Evolutionary conservation across 2,113 vertebrate genomes (phyloP).

Genomic region (Phoenicopterus ruber): DNA sequence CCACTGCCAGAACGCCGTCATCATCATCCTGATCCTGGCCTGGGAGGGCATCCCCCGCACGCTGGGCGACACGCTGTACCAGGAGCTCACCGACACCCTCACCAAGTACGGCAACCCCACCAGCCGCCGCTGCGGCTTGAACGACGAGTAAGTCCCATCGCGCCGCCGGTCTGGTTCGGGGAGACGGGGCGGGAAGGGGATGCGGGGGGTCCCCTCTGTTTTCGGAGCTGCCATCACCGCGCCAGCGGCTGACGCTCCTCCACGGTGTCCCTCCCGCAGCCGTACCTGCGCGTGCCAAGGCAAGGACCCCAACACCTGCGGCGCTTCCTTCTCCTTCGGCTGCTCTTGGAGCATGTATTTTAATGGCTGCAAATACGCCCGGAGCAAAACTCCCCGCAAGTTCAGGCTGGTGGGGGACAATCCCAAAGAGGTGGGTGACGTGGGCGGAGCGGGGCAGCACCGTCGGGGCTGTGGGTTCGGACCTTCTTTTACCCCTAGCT

Average conservation of each 20-base stretch:
- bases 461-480: accelerated
- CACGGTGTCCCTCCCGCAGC: constrained; percentile 62
- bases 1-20: constrained; percentile 90
- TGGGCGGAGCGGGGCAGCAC: accelerated
- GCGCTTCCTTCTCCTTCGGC: constrained; percentile 97
- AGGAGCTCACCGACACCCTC: constrained; percentile 86
- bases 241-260: not conserved
- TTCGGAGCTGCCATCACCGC: accelerated
- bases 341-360: constrained; percentile 99
- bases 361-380: constrained; percentile 97
- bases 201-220: accelerated
- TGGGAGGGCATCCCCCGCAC: constrained; percentile 92
- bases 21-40: constrained; percentile 94
- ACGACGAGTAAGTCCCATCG: constrained; percentile 85
- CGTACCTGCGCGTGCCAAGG: constrained; percentile 98
- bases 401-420: constrained; percentile 93
- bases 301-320: constrained; percentile 90
- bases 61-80: constrained; percentile 90
- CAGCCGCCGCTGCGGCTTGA: constrained; percentile 94
- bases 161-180: accelerated
- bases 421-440: constrained; percentile 88
- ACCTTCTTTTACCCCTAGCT: not conserved
- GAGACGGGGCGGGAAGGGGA: not conserved
- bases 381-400: constrained; percentile 95
- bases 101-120: constrained; percentile 93